Evolutionary conservation across 2,888 invertebrate species (phyloP), one percentile per base, ranked within the genome.

Genomic region (Proisotoma minuta): DNA sequence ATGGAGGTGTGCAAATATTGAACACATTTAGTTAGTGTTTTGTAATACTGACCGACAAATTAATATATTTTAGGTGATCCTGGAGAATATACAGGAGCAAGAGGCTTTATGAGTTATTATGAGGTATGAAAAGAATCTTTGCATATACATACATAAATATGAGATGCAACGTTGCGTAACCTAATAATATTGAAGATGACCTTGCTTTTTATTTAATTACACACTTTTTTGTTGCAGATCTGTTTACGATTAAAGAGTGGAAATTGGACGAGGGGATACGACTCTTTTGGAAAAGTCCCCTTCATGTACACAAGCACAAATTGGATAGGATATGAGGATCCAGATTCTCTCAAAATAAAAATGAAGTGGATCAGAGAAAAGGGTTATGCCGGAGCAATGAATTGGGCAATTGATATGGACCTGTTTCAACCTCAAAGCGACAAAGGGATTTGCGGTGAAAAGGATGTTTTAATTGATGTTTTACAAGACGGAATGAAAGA

Each of bases 361-460:
- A 90, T 92, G 89, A 87, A 92, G 76, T 93, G 84, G 81, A 88
- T 93, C 71, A 90, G 88, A 76, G 75, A 83, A 60, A 89, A 87
- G 76, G 90, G 91, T 0, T 89, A 88, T 75, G 86, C 86, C 0
- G 93, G 93, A 0, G 91, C 90, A 0, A 93, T 93, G 93, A 87
- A 85, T 20, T 93, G 93, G 93, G 92, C 93, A 22, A 86, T 92
- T 54, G 89, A 90, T 72, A 91, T 92, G 91, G 93, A 93, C 63
- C 92, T 93, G 77, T 93, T 91, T 77, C n/a, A n/a, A n/a, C n/a
- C n/a, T n/a, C n/a, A n/a, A n/a, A n/a, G n/a, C n/a, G n/a, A n/a
- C n/a, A 83, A 83, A 62, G 91, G 91, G 0, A 76, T 89, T 1
- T 93, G 93, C 74, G 92, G 92, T 0, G 82, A 84, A 0, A 83